Percentiles rank a stretch among this genome's conserved stretches.
phyloP scores from a whole-genome alignment of 2,113 vertebrate species.

The Sprattus sprattus region DNA sequence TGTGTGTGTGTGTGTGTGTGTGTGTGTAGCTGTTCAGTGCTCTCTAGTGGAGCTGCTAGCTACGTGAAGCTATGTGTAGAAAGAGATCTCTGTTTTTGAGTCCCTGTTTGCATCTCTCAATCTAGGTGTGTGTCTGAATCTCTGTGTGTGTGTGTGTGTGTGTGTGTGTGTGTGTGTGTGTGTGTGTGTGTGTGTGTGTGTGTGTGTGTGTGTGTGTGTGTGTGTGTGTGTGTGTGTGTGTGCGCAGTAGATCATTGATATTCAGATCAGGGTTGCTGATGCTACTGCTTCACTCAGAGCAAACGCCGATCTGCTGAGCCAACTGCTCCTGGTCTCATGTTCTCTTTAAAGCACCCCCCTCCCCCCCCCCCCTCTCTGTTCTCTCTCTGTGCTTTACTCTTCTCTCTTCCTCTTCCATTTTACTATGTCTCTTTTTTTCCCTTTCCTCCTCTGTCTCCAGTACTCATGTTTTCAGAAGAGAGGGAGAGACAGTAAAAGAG shows the following conservation, averaged over 20 bases:
- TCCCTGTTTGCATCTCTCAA: too few species aligned
- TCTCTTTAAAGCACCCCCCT: constrained; percentile 23
- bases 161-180: background rate
- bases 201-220: constrained; percentile 17
- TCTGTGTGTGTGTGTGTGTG: background rate
- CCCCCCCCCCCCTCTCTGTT: constrained; percentile 10
- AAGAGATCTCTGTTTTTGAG: too few species aligned
- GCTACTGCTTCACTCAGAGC: background rate
- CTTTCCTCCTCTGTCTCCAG: constrained; percentile 84
- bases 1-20: background rate
- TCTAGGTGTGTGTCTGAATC: too few species aligned
- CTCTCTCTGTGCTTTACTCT: background rate
- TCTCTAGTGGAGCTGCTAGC: too few species aligned
- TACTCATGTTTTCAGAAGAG: constrained; percentile 68
- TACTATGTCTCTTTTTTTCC: constrained; percentile 26
- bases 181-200: too few species aligned
- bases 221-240: constrained; percentile 42
- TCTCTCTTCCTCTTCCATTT: background rate
- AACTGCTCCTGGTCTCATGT: constrained; percentile 29
- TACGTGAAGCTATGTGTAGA: too few species aligned
- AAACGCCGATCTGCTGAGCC: background rate
- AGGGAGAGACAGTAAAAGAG: too few species aligned
- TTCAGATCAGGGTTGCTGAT: constrained; percentile 4
- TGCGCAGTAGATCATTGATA: constrained; percentile 9
- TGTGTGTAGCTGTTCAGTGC: background rate